Conservation (phyloP, 2,888 invertebrate genomes). For the Netelia melanura region DNA sequence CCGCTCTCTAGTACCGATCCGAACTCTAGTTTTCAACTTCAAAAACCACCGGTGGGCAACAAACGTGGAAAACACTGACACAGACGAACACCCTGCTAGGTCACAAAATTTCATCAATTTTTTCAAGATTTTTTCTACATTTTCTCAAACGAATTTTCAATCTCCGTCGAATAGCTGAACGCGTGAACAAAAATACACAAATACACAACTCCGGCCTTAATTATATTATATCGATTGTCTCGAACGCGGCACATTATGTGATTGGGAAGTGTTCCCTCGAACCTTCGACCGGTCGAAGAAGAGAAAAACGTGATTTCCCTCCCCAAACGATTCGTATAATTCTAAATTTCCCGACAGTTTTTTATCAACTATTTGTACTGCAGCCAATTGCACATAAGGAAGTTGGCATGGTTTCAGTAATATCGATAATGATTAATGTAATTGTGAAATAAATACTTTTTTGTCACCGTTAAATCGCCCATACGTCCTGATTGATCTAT, state of each 20-base stretch:
- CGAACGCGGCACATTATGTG: neutral
- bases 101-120: conserved; percentile 41
- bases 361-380: neutral
- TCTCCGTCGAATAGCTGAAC: conserved; percentile 5
- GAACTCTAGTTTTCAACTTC: conserved; percentile 87
- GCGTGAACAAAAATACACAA: conserved; percentile 18
- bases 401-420: conserved; percentile 3
- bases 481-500: neutral
- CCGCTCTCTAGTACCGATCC: conserved; percentile 79
- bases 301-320: neutral
- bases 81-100: conserved; percentile 58
- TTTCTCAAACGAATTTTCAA: conserved; percentile 7
- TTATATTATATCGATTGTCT: conserved; percentile 30
- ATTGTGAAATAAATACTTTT: conserved; percentile 63
- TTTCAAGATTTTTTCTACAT: conserved; percentile 25
- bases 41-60: conserved; percentile 89
- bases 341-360: neutral
- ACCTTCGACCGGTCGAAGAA: conserved; percentile 11
- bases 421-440: conserved; percentile 56
- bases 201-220: conserved; percentile 60
- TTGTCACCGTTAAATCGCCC: conserved; percentile 43
- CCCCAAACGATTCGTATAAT: neutral
- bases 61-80: conserved; percentile 90
- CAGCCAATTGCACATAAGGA: neutral
- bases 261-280: neutral